Percentiles rank a stretch among this genome's conserved stretches.
These are phyloP conservation scores for Zygogramma bicolorata DNA, from an alignment of 2,888 invertebrate genomes.

Conservation along the genomic window DNA sequence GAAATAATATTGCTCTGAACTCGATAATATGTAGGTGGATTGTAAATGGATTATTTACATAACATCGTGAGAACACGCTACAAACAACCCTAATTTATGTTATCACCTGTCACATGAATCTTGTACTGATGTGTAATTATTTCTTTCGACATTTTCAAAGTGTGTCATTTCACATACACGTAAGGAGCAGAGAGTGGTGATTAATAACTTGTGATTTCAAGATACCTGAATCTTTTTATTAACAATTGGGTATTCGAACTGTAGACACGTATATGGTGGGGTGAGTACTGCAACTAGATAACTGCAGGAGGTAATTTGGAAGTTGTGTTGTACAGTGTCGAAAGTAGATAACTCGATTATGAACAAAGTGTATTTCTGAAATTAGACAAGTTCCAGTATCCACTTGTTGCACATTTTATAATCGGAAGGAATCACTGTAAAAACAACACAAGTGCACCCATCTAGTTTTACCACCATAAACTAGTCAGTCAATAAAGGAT, in stretches of 20 bases:
- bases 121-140: background rate
- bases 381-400: background rate
- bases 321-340: background rate
- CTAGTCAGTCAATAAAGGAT: background rate
- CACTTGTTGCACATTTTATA: background rate
- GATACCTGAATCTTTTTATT: no score
- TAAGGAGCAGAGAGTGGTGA: no score
- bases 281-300: no score
- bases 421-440: background rate
- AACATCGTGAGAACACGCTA: no score
- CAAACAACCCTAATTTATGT: background rate
- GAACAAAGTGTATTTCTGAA: background rate
- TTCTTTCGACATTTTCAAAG: background rate
- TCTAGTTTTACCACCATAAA: background rate
- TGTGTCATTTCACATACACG: background rate
- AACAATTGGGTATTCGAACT: no score
- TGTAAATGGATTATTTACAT: no score
- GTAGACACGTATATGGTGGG: no score
- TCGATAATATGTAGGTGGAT: no score
- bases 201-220: no score
- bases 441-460: background rate
- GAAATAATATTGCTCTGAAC: no score
- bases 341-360: background rate
- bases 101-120: background rate
- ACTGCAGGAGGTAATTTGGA: background rate